A percentile compares a stretch with the other conserved stretches of the same genome.
Conservation (phyloP, 2,113 vertebrate species). For the Gobio gobio region DNA sequence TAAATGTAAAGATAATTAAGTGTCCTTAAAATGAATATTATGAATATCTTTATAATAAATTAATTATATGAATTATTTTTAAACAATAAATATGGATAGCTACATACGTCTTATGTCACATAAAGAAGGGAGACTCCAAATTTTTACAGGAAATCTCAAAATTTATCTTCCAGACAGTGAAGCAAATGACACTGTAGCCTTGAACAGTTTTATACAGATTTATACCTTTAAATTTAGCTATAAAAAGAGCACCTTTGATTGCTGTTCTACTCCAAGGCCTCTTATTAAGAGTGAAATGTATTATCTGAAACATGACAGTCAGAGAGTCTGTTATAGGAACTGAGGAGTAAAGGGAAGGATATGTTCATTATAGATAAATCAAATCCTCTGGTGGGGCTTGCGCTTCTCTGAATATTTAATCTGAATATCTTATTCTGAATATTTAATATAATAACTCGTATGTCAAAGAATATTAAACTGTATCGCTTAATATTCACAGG, state of each 20-base stretch:
- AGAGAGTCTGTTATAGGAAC: neutral
- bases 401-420: neutral
- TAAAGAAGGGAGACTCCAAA: too few species aligned
- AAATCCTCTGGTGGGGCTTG: neutral
- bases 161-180: neutral
- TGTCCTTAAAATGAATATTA: too few species aligned
- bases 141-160: too few species aligned
- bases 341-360: neutral
- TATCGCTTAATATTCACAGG: neutral
- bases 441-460: neutral
- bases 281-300: constrained; percentile 16
- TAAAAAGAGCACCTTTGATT: neutral
- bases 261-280: neutral
- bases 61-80: too few species aligned
- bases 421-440: neutral
- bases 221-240: neutral
- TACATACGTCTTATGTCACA: too few species aligned
- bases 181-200: neutral
- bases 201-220: neutral
- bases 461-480: neutral
- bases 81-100: too few species aligned
- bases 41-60: too few species aligned
- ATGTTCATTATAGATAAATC: neutral
- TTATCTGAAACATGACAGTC: neutral
- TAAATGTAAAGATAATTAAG: too few species aligned